These are phyloP conservation scores for Electrophaes corylata DNA, from an alignment of 2,888 invertebrate species.

Conservation along the genomic window DNA sequence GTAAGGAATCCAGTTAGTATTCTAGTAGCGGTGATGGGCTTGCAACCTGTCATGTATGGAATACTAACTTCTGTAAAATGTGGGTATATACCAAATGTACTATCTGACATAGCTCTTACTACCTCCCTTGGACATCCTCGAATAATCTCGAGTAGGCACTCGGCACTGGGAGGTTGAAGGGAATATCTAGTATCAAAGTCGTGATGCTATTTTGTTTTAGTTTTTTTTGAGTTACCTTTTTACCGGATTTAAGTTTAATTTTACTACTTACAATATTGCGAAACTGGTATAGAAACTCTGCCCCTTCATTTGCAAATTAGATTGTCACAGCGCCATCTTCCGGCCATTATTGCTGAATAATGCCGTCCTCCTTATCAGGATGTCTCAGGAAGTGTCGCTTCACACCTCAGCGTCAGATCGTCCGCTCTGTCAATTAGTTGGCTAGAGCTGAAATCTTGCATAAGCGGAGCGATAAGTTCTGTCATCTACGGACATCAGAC, in stretches of 20 bases:
- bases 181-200: too few relatives aligned
- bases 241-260: not conserved
- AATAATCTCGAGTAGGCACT: too few relatives aligned
- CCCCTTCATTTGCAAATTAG: constrained; percentile 23
- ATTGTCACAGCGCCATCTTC: constrained; percentile 16
- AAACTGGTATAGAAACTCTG: not conserved
- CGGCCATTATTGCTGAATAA: constrained; percentile 26
- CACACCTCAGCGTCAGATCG: constrained; percentile 49
- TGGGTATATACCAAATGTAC: too few relatives aligned
- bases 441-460: constrained; percentile 24
- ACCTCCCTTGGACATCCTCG: too few relatives aligned
- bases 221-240: too few relatives aligned
- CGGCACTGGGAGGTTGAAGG: too few relatives aligned
- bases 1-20: too few relatives aligned
- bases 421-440: constrained; percentile 61
- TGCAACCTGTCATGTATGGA: too few relatives aligned
- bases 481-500: not conserved
- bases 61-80: too few relatives aligned
- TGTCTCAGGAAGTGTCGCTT: constrained; percentile 31
- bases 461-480: constrained; percentile 8
- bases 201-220: too few relatives aligned
- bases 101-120: too few relatives aligned
- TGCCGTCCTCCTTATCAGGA: constrained; percentile 26
- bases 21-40: too few relatives aligned
- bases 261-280: not conserved